These are phyloP conservation scores for Halisarca cf. caerulea DNA, from an alignment of 37 sponge, comb jelly and placozoan genomes.

Conservation along the genomic window DNA sequence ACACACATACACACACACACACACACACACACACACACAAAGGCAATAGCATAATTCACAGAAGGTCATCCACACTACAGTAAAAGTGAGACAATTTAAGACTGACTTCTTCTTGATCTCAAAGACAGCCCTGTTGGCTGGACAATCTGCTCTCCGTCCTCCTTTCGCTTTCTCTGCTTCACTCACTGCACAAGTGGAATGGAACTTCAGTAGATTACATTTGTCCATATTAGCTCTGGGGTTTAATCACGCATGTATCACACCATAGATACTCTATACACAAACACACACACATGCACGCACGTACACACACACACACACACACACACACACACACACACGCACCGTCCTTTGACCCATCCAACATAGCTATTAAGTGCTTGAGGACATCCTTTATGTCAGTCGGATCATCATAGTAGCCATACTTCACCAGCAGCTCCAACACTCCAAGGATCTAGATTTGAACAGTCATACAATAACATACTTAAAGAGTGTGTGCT, in stretches of 20 bases:
- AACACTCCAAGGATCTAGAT: slow-evolving; percentile 58
- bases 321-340: background rate
- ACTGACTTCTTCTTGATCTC: background rate
- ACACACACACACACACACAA: no score
- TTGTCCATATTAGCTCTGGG: no score
- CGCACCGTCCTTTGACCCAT: slow-evolving; percentile 63
- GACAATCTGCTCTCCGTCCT: background rate
- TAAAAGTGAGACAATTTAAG: background rate
- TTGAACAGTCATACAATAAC: no score
- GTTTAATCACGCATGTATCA: no score
- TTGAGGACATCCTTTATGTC: slow-evolving; percentile 65
- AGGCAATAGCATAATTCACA: background rate
- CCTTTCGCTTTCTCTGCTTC: background rate
- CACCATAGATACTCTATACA: background rate
- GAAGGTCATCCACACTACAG: background rate
- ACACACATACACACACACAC: no score
- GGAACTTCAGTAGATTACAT: no score
- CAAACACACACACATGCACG: background rate
- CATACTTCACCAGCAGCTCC: slow-evolving; percentile 66
- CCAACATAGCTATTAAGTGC: slow-evolving; percentile 54
- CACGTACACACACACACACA: background rate
- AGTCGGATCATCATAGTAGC: slow-evolving; percentile 70
- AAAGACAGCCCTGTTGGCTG: slow-evolving; percentile 6
- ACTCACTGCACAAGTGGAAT: background rate
- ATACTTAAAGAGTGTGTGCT: no score